Conservation (phyloP, 2,797 vertebrate genomes). For the Monodelphis domestica region DNA sequence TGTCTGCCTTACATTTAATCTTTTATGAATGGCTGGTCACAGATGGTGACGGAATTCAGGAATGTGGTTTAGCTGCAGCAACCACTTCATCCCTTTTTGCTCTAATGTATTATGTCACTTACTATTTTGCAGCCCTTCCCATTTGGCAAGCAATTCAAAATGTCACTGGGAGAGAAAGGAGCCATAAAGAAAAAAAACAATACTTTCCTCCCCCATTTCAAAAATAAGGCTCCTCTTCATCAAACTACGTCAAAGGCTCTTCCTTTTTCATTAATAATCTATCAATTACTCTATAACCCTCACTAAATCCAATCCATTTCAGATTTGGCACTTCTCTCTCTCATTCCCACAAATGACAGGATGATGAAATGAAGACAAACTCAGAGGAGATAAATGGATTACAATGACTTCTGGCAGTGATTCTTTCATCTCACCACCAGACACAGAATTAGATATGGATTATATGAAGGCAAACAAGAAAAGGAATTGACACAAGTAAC, state of each 20-base stretch:
- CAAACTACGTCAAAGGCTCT: background rate
- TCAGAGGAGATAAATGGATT: background rate
- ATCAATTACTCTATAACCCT: background rate
- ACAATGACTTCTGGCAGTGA: background rate
- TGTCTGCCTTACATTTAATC: slow-evolving; percentile 55
- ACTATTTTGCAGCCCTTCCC: background rate
- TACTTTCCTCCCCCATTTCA: background rate
- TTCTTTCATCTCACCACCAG: background rate
- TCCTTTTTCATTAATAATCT: background rate
- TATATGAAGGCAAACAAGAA: background rate
- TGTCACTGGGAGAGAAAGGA: slow-evolving; percentile 39
- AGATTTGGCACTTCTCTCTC: background rate
- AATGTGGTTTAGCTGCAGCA: slow-evolving; percentile 8
- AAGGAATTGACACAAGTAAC: background rate
- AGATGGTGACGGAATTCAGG: slow-evolving; percentile 59
- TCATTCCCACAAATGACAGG: background rate
- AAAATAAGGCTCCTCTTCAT: slow-evolving; percentile 31
- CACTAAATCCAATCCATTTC: slow-evolving; percentile 12
- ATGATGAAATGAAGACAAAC: background rate
- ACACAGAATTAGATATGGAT: background rate
- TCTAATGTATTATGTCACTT: slow-evolving; percentile 44
- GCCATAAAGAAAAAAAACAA: background rate
- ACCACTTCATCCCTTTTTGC: slow-evolving; percentile 37
- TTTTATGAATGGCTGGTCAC: slow-evolving; percentile 74
- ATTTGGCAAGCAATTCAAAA: slow-evolving; percentile 23